These are phyloP conservation scores for Tinea pellionella DNA, from an alignment of 2,888 invertebrate genomes.

Conservation along the genomic window DNA sequence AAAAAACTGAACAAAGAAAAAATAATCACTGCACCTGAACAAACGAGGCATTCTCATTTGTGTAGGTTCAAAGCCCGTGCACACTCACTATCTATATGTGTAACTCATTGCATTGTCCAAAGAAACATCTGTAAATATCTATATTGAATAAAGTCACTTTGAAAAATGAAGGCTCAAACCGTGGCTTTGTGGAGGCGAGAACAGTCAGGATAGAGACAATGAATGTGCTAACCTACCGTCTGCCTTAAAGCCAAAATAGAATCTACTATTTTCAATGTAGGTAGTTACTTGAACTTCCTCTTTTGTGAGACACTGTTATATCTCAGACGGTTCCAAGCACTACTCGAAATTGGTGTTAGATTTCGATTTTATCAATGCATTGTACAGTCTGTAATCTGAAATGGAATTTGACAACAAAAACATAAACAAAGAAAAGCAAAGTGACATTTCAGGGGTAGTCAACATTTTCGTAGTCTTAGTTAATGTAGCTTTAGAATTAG, in stretches of 20 bases:
- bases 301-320: conserved; percentile 1
- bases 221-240: conserved; percentile 17
- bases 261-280: conserved; percentile 14
- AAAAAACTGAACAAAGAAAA: not conserved
- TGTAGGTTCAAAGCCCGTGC: not conserved
- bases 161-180: conserved; percentile 40
- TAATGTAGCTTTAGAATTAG: too few relatives aligned
- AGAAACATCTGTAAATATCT: conserved; percentile 27
- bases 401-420: too few relatives aligned
- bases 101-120: conserved; percentile 11
- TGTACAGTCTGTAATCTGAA: too few relatives aligned
- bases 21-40: not conserved
- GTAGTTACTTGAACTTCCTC: not conserved
- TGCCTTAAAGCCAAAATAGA: conserved; percentile 2
- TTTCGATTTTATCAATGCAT: not conserved
- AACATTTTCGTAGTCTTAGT: too few relatives aligned
- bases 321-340: not conserved
- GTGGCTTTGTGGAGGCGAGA: conserved; percentile 24
- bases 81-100: not conserved
- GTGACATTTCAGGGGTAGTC: too few relatives aligned
- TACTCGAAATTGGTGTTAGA: not conserved
- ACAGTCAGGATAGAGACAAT: conserved; percentile 26
- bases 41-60: not conserved
- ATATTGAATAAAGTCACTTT: conserved; percentile 45
- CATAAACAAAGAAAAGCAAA: too few relatives aligned